Base-by-base conservation (phyloP, 2,113 vertebrate genomes). In the Myiagra hebetior region DNA sequence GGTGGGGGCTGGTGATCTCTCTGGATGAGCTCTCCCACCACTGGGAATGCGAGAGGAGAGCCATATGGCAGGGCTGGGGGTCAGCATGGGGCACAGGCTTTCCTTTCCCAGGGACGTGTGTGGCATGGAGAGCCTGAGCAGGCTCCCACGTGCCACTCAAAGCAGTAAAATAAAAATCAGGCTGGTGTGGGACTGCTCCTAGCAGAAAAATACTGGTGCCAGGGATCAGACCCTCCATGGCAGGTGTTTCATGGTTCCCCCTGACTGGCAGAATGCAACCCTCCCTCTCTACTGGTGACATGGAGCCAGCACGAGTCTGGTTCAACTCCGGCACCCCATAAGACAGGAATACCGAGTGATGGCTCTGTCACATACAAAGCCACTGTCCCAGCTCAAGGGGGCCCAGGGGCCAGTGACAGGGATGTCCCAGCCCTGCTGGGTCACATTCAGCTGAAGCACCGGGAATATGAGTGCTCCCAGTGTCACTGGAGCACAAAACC, bases 291-390 rank as follows among this genome's bases (percentile, higher is more conserved):
- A 5, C 22, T 13, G 44, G 39, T 16, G 19, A 30, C 33, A 7
- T 6, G 10, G 69, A 85, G 52, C 37, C 1, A 1, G 60, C 56
- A 37, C 0, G 0, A 10, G 10, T 22, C 46, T 8, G 7, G 44
- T 3, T 10, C 18, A 21, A 27, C 16, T 15, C 50, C 22, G 31
- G 8, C 12, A 42, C 35, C 60, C 15, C 44, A 1, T 6, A 50
- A 37, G 18, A 23, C 10, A 1, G 44, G 10, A 69, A 24, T 7
- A 28, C 57, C 2, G 7, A 50, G 53, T 2, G 44, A 5, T 30
- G 53, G 15, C 47, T 22, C 21, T 49, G n/a, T 37, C 76, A 27
- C 13, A 0, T 11, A 15, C 35, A 10, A 35, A 39, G 55, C 39
- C 79, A 6, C 22, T 15, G 28, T 77, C 53, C 28, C 44, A 46